A percentile compares a stretch with the other conserved stretches of the same genome.
phyloP scores from a whole-genome alignment of 2,797 vertebrate genomes.

The Enteromius argenteus region DNA sequence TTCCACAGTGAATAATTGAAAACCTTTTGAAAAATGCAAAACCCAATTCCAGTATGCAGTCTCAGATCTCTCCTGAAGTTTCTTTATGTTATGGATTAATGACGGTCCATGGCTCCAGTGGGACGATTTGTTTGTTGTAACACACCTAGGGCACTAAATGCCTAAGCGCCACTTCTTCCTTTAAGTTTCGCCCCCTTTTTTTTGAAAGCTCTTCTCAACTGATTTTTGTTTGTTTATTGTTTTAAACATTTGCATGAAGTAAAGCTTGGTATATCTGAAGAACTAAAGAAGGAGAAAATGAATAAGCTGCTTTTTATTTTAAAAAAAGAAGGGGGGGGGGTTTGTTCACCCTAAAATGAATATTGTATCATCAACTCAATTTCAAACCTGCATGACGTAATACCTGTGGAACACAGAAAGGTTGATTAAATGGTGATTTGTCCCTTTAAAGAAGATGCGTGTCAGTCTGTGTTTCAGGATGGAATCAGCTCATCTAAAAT shows the following conservation, averaged over 20 bases:
- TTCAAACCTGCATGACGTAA: background rate
- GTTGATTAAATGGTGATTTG: background rate
- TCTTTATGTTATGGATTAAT: slow-evolving; percentile 43
- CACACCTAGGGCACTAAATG: slow-evolving; percentile 26
- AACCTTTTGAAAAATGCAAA: slow-evolving; percentile 75
- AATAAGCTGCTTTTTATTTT: background rate
- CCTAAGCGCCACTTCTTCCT: background rate
- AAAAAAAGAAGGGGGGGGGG: background rate
- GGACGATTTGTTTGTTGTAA: slow-evolving; percentile 33
- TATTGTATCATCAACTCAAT: no score
- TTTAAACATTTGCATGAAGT: background rate
- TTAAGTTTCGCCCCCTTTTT: background rate
- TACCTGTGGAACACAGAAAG: background rate
- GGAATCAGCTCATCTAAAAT: background rate
- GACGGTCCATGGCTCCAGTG: slow-evolving; percentile 21
- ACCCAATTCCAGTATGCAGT: slow-evolving; percentile 65
- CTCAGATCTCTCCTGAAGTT: slow-evolving; percentile 44
- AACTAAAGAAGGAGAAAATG: background rate
- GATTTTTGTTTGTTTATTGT: background rate
- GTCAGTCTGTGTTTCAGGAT: background rate
- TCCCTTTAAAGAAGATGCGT: background rate
- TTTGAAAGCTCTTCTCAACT: background rate
- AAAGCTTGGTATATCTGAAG: background rate
- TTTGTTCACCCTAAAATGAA: no score
- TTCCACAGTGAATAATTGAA: slow-evolving; percentile 81